Evolutionary conservation across 2,888 invertebrate genomes (phyloP), one percentile per base, ranked within the genome.

Genomic region (Noctua fimbriata): DNA sequence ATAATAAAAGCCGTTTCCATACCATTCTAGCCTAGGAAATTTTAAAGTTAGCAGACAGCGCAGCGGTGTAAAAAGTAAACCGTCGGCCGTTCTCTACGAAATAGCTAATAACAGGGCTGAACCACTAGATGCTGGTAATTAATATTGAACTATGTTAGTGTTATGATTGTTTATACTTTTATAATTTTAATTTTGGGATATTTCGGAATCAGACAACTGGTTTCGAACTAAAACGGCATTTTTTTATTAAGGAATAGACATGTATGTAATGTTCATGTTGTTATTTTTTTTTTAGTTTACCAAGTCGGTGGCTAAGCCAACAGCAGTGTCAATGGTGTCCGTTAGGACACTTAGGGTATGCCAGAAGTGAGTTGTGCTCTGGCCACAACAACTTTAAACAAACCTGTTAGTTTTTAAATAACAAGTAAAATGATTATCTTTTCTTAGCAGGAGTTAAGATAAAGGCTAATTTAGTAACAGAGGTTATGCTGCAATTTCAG

Each of bases 21-120:
- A 79, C 71, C n/a, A 80, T 55, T 70, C 28, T 58, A 85, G 18
- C 86, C 36, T 55, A 58, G 73, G 74, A 80, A 83, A 75, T 83
- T 88, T 88, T 82, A 83, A 89, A 89, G 88, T 86, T 88, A 87
- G 84, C 88, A 87, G 88, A 85, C 88, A 89, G 81, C 73, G 79
- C 36, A 36, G 36, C 73, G 74, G 80, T 69, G 78, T 85, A 90
- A 91, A 91, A 92, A 89, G 88, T 89, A 88, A 84, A 87, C 76
- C 67, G 83, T 82, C 69, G 69, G 82, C 82, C 71, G 60, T 71
- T 77, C 83, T 81, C 82, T 18, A 84, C 81, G 81, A 90, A 91
- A 91, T 90, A 82, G 73, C 44, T 73, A 90, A 91, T 90, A 90
- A 90, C 66, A 75, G 76, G 79, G 79, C 82, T 83, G 81, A 78